phyloP scores from a whole-genome alignment of 2,113 vertebrate species.

The Bungarus multicinctus region DNA sequence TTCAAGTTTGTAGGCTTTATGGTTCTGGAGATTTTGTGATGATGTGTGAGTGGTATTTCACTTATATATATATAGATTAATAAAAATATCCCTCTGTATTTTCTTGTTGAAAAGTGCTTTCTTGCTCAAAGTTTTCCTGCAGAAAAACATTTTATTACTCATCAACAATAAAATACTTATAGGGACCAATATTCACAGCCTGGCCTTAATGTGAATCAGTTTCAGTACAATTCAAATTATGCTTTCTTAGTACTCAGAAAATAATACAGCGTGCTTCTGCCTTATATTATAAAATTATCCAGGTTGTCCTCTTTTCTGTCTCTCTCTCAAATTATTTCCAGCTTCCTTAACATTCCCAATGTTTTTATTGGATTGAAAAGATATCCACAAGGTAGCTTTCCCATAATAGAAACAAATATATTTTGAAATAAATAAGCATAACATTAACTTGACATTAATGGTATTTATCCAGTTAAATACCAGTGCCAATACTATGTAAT shows the following conservation, averaged over 20 bases:
- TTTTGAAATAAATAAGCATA: constrained; percentile 57
- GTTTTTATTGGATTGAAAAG: constrained; percentile 57
- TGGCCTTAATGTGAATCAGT: constrained; percentile 10
- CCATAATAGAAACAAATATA: constrained; percentile 59
- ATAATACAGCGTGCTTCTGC: constrained; percentile 44
- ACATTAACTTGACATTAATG: constrained; percentile 46
- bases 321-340: constrained; percentile 53
- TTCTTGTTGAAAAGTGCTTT: not conserved
- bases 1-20: too few species aligned
- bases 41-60: too few species aligned
- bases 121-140: not conserved
- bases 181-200: not conserved
- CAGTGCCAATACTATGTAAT: constrained; percentile 26
- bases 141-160: not conserved
- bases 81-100: not conserved
- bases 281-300: constrained; percentile 59
- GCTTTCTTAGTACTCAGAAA: constrained; percentile 28
- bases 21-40: too few species aligned
- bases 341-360: constrained; percentile 35
- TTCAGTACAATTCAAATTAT: constrained; percentile 49
- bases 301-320: constrained; percentile 46
- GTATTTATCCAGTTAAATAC: constrained; percentile 38
- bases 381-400: constrained; percentile 53
- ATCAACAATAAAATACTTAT: not conserved
- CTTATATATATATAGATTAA: not conserved